phyloP scores from a whole-genome alignment of 92 coral and sea anemone genomes.

The Zoanthus gigantus region DNA sequence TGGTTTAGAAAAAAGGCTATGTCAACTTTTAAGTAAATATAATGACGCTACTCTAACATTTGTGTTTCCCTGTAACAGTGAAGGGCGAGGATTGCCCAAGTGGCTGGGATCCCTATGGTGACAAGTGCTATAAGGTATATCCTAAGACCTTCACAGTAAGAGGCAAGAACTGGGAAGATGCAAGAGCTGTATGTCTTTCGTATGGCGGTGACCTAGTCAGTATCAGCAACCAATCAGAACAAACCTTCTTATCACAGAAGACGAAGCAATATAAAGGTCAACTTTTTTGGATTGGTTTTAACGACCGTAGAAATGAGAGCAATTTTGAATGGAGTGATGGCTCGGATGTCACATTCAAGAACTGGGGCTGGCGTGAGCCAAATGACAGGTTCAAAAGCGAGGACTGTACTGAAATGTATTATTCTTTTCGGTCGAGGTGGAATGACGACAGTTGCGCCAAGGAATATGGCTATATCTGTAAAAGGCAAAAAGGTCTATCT shows the following conservation, averaged over 20 bases:
- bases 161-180: conserved; percentile 87
- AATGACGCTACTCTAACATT: neutral
- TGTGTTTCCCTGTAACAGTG: conserved; percentile 17
- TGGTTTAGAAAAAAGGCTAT: too few relatives aligned
- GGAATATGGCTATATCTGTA: conserved; percentile 84
- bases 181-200: conserved; percentile 75
- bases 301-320: conserved; percentile 82
- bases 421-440: conserved; percentile 55
- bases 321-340: conserved; percentile 93
- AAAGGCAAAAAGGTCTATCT: conserved; percentile 69
- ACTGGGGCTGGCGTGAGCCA: conserved; percentile 86
- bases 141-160: conserved; percentile 59
- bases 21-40: too few relatives aligned
- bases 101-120: conserved; percentile 79
- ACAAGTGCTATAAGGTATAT: conserved; percentile 83
- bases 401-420: conserved; percentile 79
- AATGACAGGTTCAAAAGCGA: conserved; percentile 71
- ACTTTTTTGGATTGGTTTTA: conserved; percentile 91
- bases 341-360: conserved; percentile 62
- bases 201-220: conserved; percentile 88
- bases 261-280: conserved; percentile 48
- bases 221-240: conserved; percentile 71
- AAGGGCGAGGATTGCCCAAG: conserved; percentile 68
- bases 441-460: conserved; percentile 82
- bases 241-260: conserved; percentile 64